Evolutionary conservation across 1,140 invertebrate species (phyloP).

Genomic region (Drosophila kohkoa): DNA sequence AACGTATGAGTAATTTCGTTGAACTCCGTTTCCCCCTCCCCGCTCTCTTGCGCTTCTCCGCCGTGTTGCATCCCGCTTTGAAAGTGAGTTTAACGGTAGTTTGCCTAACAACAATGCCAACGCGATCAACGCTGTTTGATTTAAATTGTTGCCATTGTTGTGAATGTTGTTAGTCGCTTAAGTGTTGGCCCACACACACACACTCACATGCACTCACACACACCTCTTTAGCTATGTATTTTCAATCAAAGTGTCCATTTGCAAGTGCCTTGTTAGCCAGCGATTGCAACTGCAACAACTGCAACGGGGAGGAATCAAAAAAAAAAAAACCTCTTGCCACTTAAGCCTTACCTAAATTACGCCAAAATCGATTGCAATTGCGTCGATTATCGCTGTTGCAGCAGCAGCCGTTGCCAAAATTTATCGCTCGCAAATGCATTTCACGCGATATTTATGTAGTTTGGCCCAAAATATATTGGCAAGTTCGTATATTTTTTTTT

Average conservation of each 20-base stretch:
- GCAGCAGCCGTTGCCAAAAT: constrained; percentile 67
- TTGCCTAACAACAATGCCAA: constrained; percentile 76
- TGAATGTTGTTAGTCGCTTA: constrained; percentile 35
- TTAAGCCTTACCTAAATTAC: constrained; percentile 81
- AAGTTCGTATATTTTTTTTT: constrained; percentile 26
- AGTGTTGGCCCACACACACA: constrained; percentile 54
- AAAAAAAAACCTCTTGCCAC: constrained; percentile 42
- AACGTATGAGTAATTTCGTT: constrained; percentile 41
- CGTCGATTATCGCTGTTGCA: constrained; percentile 75
- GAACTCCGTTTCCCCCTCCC: not conserved
- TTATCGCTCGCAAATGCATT: constrained; percentile 79
- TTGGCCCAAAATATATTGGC: constrained; percentile 54
- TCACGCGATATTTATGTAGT: constrained; percentile 82
- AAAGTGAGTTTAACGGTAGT: constrained; percentile 83
- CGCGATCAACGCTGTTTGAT: constrained; percentile 71
- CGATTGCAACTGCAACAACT: not conserved
- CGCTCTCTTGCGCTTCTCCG: not conserved
- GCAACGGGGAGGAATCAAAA: not conserved
- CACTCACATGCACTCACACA: not conserved
- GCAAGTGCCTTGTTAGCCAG: constrained; percentile 50
- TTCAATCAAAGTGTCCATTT: constrained; percentile 47
- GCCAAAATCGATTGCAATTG: constrained; percentile 82
- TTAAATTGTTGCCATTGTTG: constrained; percentile 74
- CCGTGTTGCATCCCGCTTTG: constrained; percentile 45
- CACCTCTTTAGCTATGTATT: constrained; percentile 20